phyloP scores from a whole-genome alignment of 23 tunicate genomes.

The Oikopleura vanhoeffeni region DNA sequence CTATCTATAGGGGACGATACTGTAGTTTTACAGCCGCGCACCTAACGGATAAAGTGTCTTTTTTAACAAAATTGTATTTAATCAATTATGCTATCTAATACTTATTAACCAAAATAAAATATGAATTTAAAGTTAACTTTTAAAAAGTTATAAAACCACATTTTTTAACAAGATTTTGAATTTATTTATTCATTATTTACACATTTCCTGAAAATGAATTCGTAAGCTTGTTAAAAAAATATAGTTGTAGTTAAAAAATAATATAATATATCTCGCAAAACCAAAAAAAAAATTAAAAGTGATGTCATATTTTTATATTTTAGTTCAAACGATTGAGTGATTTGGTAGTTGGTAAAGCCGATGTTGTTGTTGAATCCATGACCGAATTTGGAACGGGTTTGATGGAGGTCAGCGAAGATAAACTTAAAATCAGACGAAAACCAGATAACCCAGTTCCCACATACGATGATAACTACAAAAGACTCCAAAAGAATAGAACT shows the following conservation, averaged over 20 bases:
- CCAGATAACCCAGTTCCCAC: conserved; percentile 38
- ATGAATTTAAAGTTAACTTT: neutral
- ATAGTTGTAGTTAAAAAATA: too few species aligned
- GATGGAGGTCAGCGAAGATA: conserved; percentile 45
- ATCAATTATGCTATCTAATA: too few species aligned
- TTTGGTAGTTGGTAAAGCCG: neutral
- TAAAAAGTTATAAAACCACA: neutral
- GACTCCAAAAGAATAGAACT: conserved; percentile 36
- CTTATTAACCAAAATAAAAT: too few species aligned
- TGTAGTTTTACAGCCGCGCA: too few species aligned
- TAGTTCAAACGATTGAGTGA: neutral
- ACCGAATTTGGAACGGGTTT: conserved; percentile 22
- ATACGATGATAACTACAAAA: conserved; percentile 39
- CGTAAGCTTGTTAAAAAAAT: too few species aligned
- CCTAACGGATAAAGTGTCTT: too few species aligned
- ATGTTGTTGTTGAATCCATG: conserved; percentile 38
- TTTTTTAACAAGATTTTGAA: neutral
- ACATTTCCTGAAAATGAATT: too few species aligned
- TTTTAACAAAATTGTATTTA: too few species aligned
- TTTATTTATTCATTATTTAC: neutral
- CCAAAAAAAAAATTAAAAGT: too few species aligned
- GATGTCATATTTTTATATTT: neutral
- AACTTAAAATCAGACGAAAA: conserved; percentile 44
- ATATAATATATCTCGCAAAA: too few species aligned
- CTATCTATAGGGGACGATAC: too few species aligned